Conservation (phyloP, 2,113 vertebrate species). For the Scytalopus superciliaris region DNA sequence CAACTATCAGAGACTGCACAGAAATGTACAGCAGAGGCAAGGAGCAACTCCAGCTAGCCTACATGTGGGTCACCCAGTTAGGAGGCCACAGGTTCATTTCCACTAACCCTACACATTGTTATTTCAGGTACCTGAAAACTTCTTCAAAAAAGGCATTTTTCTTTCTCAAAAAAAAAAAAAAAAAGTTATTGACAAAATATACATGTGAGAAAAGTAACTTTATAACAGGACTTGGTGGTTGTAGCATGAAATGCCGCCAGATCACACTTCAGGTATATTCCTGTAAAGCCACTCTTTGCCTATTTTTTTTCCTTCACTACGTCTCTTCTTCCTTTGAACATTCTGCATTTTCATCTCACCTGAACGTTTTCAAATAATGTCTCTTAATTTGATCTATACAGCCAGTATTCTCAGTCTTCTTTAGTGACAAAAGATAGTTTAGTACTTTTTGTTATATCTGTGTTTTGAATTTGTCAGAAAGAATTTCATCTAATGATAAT, state of each 20-base stretch:
- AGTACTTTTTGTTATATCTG: background rate
- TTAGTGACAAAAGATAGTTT: background rate
- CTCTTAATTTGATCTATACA: background rate
- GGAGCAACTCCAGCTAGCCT: background rate
- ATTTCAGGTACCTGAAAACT: background rate
- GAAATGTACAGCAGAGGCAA: background rate
- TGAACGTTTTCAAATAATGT: background rate
- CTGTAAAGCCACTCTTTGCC: background rate
- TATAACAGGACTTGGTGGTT: background rate
- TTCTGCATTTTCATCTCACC: background rate
- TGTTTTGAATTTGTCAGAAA: background rate
- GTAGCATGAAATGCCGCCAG: background rate
- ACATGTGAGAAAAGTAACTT: background rate
- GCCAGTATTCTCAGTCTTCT: background rate
- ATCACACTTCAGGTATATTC: background rate
- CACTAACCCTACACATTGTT: background rate
- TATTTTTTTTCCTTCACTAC: background rate
- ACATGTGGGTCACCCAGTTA: rapidly evolving
- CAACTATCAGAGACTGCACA: background rate
- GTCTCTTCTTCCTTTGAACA: background rate
- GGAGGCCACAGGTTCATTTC: background rate
- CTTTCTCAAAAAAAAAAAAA: background rate
- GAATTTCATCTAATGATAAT: background rate
- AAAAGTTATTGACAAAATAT: background rate
- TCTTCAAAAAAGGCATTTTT: background rate